phyloP scores from a whole-genome alignment of 2,113 vertebrate species.

The Tychaedon coryphoeus region DNA sequence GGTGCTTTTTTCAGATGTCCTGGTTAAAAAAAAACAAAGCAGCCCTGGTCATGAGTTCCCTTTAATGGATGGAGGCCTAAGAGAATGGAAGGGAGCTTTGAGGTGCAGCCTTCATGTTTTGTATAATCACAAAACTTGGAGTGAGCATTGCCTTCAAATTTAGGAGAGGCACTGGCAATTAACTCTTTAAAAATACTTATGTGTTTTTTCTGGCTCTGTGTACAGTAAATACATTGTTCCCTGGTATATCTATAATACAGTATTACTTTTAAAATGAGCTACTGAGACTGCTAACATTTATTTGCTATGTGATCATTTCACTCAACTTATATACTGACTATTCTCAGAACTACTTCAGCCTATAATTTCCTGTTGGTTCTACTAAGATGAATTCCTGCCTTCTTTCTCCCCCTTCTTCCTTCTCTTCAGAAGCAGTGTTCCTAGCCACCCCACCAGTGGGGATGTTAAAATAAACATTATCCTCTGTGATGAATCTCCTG shows the following conservation, averaged over 20 bases:
- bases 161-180: neutral
- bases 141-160: neutral
- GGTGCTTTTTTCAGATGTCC: neutral
- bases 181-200: neutral
- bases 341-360: neutral
- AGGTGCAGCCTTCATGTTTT: neutral
- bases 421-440: neutral
- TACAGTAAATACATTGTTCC: neutral
- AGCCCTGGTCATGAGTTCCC: neutral
- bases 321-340: neutral
- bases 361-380: neutral
- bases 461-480: slow-evolving; percentile 28
- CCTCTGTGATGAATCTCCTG: slow-evolving; percentile 14
- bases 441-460: neutral
- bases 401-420: neutral
- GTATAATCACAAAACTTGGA: neutral
- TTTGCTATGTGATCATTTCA: neutral
- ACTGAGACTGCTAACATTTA: neutral
- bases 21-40: neutral
- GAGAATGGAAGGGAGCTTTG: neutral
- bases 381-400: neutral
- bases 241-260: neutral
- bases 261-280: neutral
- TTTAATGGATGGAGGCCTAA: neutral
- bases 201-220: neutral